Evolutionary conservation across 2,797 vertebrate species (phyloP).

Genomic region (Calcarius lapponicus): DNA sequence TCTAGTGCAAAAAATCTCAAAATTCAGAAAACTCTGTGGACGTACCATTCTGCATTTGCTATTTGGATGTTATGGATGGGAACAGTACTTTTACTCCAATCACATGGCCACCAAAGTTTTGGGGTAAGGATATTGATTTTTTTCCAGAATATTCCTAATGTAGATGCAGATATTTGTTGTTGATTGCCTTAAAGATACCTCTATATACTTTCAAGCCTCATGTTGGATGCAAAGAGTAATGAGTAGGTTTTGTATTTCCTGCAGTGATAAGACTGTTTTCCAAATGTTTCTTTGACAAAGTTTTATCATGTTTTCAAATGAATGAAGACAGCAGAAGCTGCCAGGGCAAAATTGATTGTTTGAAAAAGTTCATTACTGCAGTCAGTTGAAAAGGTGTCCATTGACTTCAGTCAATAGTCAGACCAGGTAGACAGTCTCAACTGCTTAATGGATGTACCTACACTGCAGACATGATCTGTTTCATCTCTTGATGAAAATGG

Average conservation of each 20-base stretch:
- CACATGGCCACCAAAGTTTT: conserved; percentile 85
- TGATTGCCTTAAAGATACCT: background rate
- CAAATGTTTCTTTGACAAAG: background rate
- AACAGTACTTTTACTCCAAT: conserved; percentile 78
- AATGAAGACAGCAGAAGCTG: background rate
- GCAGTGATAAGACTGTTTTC: background rate
- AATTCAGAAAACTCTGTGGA: conserved; percentile 53
- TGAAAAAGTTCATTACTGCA: conserved; percentile 1
- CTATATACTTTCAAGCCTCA: background rate
- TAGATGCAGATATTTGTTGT: background rate
- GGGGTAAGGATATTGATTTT: conserved; percentile 83
- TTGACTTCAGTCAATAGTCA: background rate
- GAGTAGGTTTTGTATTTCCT: background rate
- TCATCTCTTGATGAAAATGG: background rate
- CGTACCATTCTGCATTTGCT: conserved; percentile 55
- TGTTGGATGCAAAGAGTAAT: background rate
- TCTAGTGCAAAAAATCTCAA: conserved; percentile 38
- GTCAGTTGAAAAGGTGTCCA: background rate
- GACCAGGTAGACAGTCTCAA: background rate
- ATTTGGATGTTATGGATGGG: conserved; percentile 86
- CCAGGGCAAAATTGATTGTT: background rate
- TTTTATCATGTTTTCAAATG: background rate
- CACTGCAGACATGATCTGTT: background rate
- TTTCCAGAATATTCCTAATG: background rate
- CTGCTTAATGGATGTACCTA: conserved; percentile 9